Base-by-base conservation (phyloP, 2,113 vertebrate genomes). In the Sclerurus mexicanus region DNA sequence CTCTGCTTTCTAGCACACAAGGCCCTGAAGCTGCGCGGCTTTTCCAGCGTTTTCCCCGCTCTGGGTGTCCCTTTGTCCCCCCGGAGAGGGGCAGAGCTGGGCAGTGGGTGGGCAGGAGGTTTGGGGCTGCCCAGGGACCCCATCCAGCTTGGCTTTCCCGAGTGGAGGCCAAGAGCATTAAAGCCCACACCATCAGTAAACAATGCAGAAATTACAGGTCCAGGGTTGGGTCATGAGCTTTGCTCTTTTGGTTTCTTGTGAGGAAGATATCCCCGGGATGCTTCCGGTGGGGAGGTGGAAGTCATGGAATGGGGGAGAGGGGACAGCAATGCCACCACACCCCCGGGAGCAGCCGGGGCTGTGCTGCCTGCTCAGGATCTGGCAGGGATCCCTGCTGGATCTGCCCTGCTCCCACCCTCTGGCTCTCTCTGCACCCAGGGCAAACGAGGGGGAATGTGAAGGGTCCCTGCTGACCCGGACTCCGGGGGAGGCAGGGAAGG, bases 401-500 rank as follows among this genome's bases (percentile, higher is more conserved):
- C 63, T 42, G 55, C n/a, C 62, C 69, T 0, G 2, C n/a, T 90
- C 42, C 56, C 71, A 0, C 69, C 15, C 20, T 18, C 24, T 1
- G 2, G 4, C 49, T 56, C 52, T 80, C 2, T 0, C 42, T 18
- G 47, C 3, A 0, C 55, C 66, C 84, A 2, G 31, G 1, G 39
- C 71, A 18, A 33, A 17, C 6, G 4, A 5, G 6, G 12, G 6
- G n/a, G 27, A 4, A 27, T 44, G 40, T 0, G 2, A 1, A 28
- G 42, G 20, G 35, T 75, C 75, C 39, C 50, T 49, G 17, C 21
- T 0, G 3, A 8, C 19, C 21, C 18, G 4, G 42, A 14, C 10
- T 71, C 37, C 72, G 0, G 4, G 12, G 16, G 44, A 8, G 14
- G 20, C 35, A 13, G n/a, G 82, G 37, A 2, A 3, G 14, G 47